Percentiles rank a stretch among this genome's conserved stretches.
Evolutionary conservation across 2,113 vertebrate species (phyloP).

Genomic region (Lophotis ruficrista): DNA sequence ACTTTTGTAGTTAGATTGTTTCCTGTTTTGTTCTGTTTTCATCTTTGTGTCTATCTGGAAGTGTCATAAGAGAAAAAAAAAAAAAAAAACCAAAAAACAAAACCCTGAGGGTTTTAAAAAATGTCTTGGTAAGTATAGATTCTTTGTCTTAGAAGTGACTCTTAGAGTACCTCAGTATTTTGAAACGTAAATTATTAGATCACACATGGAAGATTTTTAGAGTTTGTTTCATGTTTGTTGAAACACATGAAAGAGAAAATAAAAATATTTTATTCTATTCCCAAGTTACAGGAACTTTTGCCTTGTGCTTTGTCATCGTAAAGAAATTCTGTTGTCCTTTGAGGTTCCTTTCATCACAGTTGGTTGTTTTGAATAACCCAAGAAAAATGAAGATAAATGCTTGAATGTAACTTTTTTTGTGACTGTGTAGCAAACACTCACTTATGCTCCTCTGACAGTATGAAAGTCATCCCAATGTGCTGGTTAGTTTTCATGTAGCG

Average conservation of each 20-base stretch:
- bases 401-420: neutral
- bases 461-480: neutral
- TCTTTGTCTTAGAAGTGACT: neutral
- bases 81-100: no score
- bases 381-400: neutral
- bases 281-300: neutral
- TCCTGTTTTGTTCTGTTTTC: conserved; percentile 41
- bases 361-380: neutral
- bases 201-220: neutral
- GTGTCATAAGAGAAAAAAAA: neutral
- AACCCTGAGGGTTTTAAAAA: neutral
- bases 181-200: neutral
- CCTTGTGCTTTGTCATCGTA: neutral
- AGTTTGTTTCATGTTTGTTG: neutral
- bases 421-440: neutral
- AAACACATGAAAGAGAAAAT: neutral
- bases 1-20: neutral
- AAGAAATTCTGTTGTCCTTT: neutral
- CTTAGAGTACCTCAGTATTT: neutral
- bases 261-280: neutral
- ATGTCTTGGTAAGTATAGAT: neutral
- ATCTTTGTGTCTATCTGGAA: neutral
- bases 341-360: neutral
- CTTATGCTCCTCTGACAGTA: neutral
- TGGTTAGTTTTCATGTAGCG: neutral